phyloP scores from a whole-genome alignment of 2,113 vertebrate species.

The Passer domesticus region DNA sequence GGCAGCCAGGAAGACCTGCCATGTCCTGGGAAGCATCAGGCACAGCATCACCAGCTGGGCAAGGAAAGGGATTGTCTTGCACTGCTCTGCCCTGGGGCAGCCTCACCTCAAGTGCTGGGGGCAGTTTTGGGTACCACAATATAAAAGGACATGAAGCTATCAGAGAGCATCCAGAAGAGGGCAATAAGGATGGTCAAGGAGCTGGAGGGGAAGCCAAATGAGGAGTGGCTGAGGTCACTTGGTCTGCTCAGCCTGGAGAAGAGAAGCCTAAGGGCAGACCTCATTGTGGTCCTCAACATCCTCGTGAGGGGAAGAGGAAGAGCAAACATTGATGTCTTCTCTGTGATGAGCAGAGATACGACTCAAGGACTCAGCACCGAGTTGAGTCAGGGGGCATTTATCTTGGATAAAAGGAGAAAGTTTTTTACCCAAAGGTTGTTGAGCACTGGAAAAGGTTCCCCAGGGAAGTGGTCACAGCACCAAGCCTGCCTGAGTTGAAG shows the following conservation, averaged over 20 bases:
- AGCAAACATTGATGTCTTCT: background rate
- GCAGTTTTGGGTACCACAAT: background rate
- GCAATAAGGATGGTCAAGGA: background rate
- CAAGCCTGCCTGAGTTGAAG: background rate
- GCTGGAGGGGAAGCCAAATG: background rate
- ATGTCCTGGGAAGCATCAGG: fast-evolving
- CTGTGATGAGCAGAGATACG: background rate
- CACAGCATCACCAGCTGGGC: fast-evolving
- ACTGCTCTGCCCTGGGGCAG: background rate
- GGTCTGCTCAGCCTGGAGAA: background rate
- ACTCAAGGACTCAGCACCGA: background rate
- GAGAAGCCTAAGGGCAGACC: background rate
- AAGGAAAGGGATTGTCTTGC: background rate
- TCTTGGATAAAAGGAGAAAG: background rate
- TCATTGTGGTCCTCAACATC: background rate
- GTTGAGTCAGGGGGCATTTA: background rate
- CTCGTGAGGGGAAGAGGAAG: background rate
- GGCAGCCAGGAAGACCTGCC: background rate
- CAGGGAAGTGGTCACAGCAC: background rate
- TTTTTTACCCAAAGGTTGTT: background rate
- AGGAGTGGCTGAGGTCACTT: background rate
- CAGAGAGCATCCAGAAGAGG: background rate
- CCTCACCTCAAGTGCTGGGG: background rate
- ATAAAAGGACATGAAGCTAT: background rate
- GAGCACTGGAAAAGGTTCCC: background rate